Percentiles rank a stretch among this genome's conserved stretches.
Conservation (phyloP, 1,140 invertebrate genomes). For the Drosophila leontia region DNA sequence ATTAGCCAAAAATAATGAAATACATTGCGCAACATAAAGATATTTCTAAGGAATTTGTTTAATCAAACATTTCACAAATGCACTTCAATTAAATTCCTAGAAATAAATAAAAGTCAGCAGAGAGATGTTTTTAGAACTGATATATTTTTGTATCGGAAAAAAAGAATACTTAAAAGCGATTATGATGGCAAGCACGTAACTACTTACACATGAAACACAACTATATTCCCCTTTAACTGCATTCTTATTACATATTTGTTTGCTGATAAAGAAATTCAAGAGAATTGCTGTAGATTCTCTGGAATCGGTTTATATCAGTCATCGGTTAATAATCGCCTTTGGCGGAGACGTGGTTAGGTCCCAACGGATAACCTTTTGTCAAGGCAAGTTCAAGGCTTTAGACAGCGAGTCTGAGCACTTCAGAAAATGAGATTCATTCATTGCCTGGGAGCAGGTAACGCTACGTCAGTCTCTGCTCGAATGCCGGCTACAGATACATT, state of each 20-base stretch:
- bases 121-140: conserved; percentile 9
- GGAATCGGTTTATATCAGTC: conserved; percentile 20
- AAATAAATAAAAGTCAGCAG: not conserved
- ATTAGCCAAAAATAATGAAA: not conserved
- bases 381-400: conserved; percentile 31
- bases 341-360: not conserved
- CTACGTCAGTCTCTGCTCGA: conserved; percentile 28
- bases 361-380: not conserved
- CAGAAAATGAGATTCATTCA: conserved; percentile 24
- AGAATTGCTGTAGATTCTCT: conserved; percentile 13
- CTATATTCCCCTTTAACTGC: not conserved
- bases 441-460: conserved; percentile 1
- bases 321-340: conserved; percentile 1
- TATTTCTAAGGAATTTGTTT: not conserved
- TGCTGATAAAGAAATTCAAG: conserved; percentile 16
- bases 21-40: not conserved
- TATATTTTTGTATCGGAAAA: not conserved
- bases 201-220: conserved; percentile 1
- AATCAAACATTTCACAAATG: not conserved
- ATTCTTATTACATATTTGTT: conserved; percentile 10
- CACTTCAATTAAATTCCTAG: conserved; percentile 1
- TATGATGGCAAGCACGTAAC: conserved; percentile 1
- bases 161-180: not conserved
- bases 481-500: conserved; percentile 19
- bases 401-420: not conserved